phyloP scores from a whole-genome alignment of 2,888 invertebrate genomes.

The Netelia inedita region DNA sequence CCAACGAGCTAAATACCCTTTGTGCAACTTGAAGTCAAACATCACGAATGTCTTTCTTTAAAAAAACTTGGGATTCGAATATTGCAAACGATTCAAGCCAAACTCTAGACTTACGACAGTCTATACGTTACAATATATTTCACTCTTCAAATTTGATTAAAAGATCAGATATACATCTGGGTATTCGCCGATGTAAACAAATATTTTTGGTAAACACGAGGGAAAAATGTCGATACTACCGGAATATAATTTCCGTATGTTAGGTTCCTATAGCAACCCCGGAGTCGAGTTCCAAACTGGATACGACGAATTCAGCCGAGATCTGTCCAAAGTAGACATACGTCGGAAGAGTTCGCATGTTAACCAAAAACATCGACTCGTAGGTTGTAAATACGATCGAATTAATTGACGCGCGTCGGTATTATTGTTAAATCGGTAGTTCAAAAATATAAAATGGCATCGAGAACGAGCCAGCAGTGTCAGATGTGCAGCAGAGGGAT shows the following conservation, averaged over 20 bases:
- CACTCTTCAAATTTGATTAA: not conserved
- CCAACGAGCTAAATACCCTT: too few species aligned
- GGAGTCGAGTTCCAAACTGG: constrained; percentile 56
- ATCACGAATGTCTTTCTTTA: too few species aligned
- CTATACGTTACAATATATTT: not conserved
- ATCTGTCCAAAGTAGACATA: not conserved
- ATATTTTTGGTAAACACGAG: constrained; percentile 33
- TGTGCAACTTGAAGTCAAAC: too few species aligned
- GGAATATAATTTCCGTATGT: constrained; percentile 54
- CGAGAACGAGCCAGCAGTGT: constrained; percentile 78
- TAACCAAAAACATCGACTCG: constrained; percentile 12
- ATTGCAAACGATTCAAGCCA: too few species aligned
- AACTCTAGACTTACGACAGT: too few species aligned
- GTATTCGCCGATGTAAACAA: not conserved
- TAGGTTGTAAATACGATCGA: constrained; percentile 20
- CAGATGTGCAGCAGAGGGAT: constrained; percentile 81
- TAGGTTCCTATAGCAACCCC: constrained; percentile 70
- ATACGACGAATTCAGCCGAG: constrained; percentile 47
- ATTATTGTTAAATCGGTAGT: constrained; percentile 12
- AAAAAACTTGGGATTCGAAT: too few species aligned
- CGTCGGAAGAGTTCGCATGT: constrained; percentile 26
- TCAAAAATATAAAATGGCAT: constrained; percentile 74
- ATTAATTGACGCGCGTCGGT: constrained; percentile 8
- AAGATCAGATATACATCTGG: not conserved
- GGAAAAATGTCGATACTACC: constrained; percentile 52